Evolutionary conservation across 2,113 vertebrate genomes (phyloP).

Genomic region (Uria aalge): DNA sequence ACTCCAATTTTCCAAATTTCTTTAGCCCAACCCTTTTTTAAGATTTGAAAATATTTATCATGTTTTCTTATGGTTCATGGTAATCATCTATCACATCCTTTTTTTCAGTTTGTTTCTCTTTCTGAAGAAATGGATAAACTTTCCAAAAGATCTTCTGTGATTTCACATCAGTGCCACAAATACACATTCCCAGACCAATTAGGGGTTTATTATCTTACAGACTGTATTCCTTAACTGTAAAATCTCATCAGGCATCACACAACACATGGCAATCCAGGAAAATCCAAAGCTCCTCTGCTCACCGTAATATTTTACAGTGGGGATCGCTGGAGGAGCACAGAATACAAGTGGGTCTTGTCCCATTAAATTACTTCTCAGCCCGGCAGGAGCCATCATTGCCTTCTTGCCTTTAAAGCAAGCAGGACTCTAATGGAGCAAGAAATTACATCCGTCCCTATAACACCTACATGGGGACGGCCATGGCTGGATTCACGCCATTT

Average conservation of each 20-base stretch:
- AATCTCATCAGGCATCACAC: not conserved
- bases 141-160: not conserved
- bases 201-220: not conserved
- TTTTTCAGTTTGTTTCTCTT: not conserved
- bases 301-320: not conserved
- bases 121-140: not conserved
- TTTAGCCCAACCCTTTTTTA: not conserved
- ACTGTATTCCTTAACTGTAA: not conserved
- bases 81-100: not conserved
- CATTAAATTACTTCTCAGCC: accelerated
- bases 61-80: not conserved
- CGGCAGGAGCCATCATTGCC: accelerated
- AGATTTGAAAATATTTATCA: not conserved
- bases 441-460: not conserved
- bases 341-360: not conserved
- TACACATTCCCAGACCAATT: accelerated
- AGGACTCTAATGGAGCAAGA: not conserved
- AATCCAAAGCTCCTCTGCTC: not conserved
- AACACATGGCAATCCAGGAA: not conserved
- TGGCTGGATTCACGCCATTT: not conserved
- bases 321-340: not conserved
- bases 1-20: not conserved
- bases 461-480: accelerated
- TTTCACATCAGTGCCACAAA: not conserved
- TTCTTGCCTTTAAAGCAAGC: not conserved